These are phyloP conservation scores for Hydropotes inermis DNA, from an alignment of 2,113 vertebrate genomes.

Conservation along the genomic window DNA sequence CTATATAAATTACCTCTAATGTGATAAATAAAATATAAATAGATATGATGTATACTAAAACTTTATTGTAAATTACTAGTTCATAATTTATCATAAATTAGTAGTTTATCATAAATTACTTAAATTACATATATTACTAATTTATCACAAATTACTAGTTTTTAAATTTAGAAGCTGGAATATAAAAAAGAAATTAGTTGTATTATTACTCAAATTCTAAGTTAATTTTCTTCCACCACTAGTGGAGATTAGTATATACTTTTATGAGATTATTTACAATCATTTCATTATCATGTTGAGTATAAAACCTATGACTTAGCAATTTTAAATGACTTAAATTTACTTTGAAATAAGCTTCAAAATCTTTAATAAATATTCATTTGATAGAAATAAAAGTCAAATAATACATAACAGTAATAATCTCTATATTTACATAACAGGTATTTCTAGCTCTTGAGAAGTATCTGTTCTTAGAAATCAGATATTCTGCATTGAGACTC, in stretches of 20 bases:
- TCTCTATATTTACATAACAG: background rate
- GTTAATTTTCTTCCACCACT: background rate
- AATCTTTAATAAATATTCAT: background rate
- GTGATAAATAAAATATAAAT: background rate
- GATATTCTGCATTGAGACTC: background rate
- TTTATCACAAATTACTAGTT: background rate
- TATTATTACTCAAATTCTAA: constrained; percentile 4
- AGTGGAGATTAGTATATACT: background rate
- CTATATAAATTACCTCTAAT: background rate
- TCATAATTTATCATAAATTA: background rate
- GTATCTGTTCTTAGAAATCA: background rate
- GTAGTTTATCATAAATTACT: background rate
- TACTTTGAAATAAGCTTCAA: background rate
- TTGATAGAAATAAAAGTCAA: background rate
- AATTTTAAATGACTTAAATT: background rate
- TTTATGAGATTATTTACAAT: background rate
- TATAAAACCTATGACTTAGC: background rate
- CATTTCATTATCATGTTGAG: background rate
- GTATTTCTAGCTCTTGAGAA: background rate
- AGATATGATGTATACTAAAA: background rate
- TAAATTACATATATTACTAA: background rate
- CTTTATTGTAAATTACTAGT: background rate
- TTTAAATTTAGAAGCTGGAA: background rate
- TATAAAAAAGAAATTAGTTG: background rate
- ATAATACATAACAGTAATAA: background rate